Evolutionary conservation across 2,888 invertebrate genomes (phyloP), one percentile per base, ranked within the genome.

Genomic region (Meiosimyza platycephala): DNA sequence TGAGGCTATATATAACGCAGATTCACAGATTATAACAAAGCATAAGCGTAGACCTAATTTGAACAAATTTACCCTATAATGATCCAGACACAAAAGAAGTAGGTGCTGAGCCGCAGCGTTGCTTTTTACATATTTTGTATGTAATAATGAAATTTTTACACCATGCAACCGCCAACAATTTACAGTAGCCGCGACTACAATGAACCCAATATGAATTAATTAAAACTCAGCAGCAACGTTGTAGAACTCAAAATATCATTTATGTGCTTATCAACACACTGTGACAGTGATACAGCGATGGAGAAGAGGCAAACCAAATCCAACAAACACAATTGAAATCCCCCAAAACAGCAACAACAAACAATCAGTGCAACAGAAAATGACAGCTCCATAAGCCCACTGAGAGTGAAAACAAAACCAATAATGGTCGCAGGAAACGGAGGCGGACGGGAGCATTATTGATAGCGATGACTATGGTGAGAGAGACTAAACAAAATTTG

Each of bases 191-290:
- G 28, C 51, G 7, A 50, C 51, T 15, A 47, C 48, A 47, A 18
- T 50, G 3, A 18, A 64, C 16, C 16, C 13, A 28, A 50, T 18
- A 16, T 22, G 16, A 50, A 63, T 13, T 60, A 28, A 60, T 60
- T 60, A 33, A 33, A 22, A 33, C 59, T 33, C 22, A 22, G 28
- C 28, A 28, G 18, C 22, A n/a, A 12, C 51, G 28, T 51, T 51
- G 50, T 22, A 62, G 51, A 28, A 16, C 18, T 64, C 64, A 51
- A 64, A 64, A 64, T 51, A 64, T 22, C 13, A 3, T 15, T 50
- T 51, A 50, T 52, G 22, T 5, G 50, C 18, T 50, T 64, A n/a
- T 64, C 64, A 64, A 64, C 64, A 28, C 15, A n/a, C 33, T 4
- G 9, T 16, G 60, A 62, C 60, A 40, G 40, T 5, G 33, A 22